Percentiles rank a stretch among this genome's conserved stretches.
Conservation (phyloP, 2,113 vertebrate species). For the Excalfactoria chinensis region DNA sequence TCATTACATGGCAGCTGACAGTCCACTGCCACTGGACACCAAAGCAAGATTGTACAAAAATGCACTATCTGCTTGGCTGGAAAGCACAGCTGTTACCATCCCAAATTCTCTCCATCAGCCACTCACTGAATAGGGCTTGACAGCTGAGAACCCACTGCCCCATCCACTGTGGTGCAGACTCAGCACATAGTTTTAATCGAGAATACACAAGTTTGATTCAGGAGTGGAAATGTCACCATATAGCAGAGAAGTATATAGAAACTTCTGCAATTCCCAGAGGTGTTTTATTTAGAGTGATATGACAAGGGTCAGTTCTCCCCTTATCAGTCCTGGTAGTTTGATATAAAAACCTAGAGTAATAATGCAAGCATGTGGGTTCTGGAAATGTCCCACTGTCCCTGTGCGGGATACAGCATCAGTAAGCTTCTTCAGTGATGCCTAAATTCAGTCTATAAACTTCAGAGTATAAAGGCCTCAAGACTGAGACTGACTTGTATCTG, state of each 20-base stretch:
- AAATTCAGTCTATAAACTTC: not conserved
- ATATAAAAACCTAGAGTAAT: not conserved
- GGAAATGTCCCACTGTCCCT: not conserved
- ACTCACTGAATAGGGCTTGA: not conserved
- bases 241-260: accelerated
- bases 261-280: not conserved
- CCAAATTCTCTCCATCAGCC: not conserved
- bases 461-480: slow-evolving; percentile 13
- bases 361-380: accelerated
- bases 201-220: not conserved
- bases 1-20: slow-evolving; percentile 15
- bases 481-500: slow-evolving; percentile 36
- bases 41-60: not conserved
- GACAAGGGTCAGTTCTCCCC: not conserved
- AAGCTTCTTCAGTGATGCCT: not conserved
- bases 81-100: not conserved
- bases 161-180: not conserved
- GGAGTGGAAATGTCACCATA: not conserved
- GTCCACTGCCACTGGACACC: not conserved
- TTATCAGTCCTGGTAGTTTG: not conserved
- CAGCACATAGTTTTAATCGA: not conserved
- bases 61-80: not conserved
- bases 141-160: not conserved
- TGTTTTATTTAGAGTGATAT: accelerated
- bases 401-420: not conserved